Percentiles rank a stretch among this genome's conserved stretches.
Conservation (phyloP, 2,113 vertebrate species). For the Fregetta grallaria region DNA sequence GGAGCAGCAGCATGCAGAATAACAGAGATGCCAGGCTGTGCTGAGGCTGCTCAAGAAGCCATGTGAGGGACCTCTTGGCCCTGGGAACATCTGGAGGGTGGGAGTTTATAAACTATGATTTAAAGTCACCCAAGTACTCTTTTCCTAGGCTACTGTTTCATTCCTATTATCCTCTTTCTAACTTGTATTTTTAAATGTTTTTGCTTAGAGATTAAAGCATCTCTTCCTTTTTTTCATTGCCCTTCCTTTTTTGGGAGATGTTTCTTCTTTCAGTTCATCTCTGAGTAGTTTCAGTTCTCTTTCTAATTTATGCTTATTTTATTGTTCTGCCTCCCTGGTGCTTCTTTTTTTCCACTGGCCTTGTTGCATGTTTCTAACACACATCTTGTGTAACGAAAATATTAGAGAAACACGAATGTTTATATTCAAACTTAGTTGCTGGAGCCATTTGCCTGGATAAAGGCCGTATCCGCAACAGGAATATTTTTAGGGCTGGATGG, state of each 20-base stretch:
- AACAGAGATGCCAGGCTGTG: background rate
- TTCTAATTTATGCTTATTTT: constrained; percentile 6
- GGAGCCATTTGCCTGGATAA: background rate
- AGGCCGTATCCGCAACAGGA: background rate
- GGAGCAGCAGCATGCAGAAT: background rate
- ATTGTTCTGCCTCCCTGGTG: background rate
- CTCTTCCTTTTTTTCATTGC: background rate
- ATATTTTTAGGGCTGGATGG: background rate
- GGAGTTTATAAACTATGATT: background rate
- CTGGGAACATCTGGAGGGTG: background rate
- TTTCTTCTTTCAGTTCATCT: constrained; percentile 40
- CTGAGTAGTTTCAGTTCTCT: constrained; percentile 47
- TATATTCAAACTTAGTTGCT: background rate
- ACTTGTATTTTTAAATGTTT: background rate
- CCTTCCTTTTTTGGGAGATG: background rate
- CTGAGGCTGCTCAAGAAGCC: background rate
- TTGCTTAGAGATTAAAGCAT: background rate
- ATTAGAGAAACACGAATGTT: background rate
- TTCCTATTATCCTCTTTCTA: background rate
- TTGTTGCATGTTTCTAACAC: background rate
- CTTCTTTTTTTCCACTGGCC: background rate
- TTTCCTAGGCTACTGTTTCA: background rate
- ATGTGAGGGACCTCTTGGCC: background rate
- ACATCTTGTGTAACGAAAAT: background rate
- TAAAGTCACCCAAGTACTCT: background rate